Conservation (phyloP, 2,113 vertebrate species). For the Verasper variegatus region DNA sequence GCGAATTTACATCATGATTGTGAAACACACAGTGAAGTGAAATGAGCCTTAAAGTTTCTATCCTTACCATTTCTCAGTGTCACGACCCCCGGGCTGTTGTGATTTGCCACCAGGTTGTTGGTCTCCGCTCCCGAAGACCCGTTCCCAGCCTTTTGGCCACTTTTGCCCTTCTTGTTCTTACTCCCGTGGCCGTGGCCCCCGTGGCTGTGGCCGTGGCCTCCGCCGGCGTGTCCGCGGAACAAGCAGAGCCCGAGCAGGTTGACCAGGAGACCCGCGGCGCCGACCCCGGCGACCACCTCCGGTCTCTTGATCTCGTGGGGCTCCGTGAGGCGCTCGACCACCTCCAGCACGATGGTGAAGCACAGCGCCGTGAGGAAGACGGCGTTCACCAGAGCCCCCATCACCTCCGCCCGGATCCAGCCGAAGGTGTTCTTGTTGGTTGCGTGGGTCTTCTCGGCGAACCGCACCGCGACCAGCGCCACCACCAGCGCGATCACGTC, state of each 20-base stretch:
- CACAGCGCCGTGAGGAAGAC: conserved; percentile 97
- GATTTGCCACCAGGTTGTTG: conserved; percentile 91
- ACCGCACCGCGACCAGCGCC: conserved; percentile 95
- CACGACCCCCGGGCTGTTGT: conserved; percentile 86
- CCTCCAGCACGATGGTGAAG: conserved; percentile 97
- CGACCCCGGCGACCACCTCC: conserved; percentile 87
- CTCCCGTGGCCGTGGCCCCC: conserved; percentile 80
- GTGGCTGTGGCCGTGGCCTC: conserved; percentile 89
- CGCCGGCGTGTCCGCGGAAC: conserved; percentile 91
- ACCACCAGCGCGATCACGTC: conserved; percentile 96
- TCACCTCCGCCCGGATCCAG: conserved; percentile 98
- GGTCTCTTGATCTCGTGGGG: conserved; percentile 93
- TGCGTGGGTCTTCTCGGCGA: conserved; percentile 92
- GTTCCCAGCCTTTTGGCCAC: conserved; percentile 61
- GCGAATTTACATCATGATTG: no score
- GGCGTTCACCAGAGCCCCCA: conserved; percentile 97
- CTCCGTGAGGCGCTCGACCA: conserved; percentile 93
- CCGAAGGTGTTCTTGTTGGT: conserved; percentile 98
- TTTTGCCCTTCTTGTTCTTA: conserved; percentile 72
- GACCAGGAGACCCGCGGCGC: conserved; percentile 90
- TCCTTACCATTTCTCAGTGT: conserved; percentile 65
- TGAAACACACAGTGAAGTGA: not conserved
- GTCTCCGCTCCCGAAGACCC: conserved; percentile 88
- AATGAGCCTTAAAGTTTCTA: not conserved
- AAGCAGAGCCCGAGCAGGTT: conserved; percentile 95